phyloP scores from a whole-genome alignment of 2,888 invertebrate genomes.

The Lasioglossum leucozonium region DNA sequence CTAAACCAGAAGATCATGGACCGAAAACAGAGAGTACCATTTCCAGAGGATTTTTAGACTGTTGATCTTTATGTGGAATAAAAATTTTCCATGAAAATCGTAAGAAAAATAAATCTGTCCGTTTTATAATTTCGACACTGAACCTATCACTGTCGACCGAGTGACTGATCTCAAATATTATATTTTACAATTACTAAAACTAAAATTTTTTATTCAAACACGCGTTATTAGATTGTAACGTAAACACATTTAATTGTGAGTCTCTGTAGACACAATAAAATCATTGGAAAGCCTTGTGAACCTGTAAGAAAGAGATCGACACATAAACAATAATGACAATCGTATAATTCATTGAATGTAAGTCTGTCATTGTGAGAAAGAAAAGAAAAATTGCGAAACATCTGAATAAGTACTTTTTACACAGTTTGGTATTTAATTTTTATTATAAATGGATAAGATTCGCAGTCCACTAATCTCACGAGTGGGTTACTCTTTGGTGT shows the following conservation, averaged over 20 bases:
- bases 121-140: background rate
- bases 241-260: background rate
- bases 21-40: background rate
- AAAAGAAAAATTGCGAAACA: background rate
- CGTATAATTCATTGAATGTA: background rate
- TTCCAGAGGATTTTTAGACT: background rate
- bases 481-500: background rate
- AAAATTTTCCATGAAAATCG: background rate
- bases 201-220: background rate
- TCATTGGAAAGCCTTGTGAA: background rate
- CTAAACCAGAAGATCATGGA: background rate
- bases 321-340: background rate
- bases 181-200: background rate
- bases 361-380: background rate
- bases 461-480: no score
- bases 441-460: no score
- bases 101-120: background rate
- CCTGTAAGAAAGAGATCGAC: no score
- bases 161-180: background rate
- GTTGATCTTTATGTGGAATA: background rate
- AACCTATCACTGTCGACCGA: background rate
- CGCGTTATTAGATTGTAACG: background rate
- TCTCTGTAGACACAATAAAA: background rate
- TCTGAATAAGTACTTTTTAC: background rate
- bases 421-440: background rate